Percentiles rank a stretch among this genome's conserved stretches.
These are phyloP conservation scores for Spodoptera frugiperda DNA, from an alignment of 1,140 invertebrate genomes.

Conservation along the genomic window DNA sequence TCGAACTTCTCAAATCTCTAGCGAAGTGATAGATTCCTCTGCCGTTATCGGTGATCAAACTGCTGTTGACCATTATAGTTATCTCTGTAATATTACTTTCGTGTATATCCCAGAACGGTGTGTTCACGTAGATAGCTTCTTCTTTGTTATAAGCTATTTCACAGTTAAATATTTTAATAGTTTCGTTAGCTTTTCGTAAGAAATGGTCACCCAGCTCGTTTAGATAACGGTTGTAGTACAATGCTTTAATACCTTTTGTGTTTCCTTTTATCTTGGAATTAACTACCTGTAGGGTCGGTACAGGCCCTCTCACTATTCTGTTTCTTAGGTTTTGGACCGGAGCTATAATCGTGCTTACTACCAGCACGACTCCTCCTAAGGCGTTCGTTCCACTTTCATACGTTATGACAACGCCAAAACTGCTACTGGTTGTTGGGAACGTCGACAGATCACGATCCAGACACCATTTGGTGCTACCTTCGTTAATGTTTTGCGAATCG, in stretches of 20 bases:
- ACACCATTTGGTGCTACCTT: constrained; percentile 90
- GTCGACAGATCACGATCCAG: constrained; percentile 93
- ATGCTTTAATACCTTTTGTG: constrained; percentile 92
- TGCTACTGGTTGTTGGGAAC: constrained; percentile 95
- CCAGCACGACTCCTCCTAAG: constrained; percentile 93
- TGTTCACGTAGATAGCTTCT: constrained; percentile 93
- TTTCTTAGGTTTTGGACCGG: constrained; percentile 90
- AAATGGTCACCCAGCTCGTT: constrained; percentile 94
- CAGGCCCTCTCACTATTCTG: constrained; percentile 90
- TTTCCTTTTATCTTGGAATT: constrained; percentile 94
- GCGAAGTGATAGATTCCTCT: constrained; percentile 95
- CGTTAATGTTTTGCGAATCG: constrained; percentile 89
- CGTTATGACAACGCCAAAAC: constrained; percentile 92
- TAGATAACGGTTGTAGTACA: constrained; percentile 96
- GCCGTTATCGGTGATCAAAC: constrained; percentile 93
- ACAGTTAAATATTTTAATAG: constrained; percentile 92
- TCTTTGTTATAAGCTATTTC: constrained; percentile 93
- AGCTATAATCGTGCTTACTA: constrained; percentile 91
- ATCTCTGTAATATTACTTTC: constrained; percentile 94
- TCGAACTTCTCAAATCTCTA: constrained; percentile 95
- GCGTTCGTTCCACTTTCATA: constrained; percentile 93
- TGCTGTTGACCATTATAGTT: constrained; percentile 94
- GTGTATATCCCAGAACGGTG: constrained; percentile 94
- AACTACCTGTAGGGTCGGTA: constrained; percentile 90
- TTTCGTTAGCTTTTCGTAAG: constrained; percentile 95